Base-by-base conservation (phyloP, 2,888 invertebrate genomes). In the Cylindroiulus punctatus region DNA sequence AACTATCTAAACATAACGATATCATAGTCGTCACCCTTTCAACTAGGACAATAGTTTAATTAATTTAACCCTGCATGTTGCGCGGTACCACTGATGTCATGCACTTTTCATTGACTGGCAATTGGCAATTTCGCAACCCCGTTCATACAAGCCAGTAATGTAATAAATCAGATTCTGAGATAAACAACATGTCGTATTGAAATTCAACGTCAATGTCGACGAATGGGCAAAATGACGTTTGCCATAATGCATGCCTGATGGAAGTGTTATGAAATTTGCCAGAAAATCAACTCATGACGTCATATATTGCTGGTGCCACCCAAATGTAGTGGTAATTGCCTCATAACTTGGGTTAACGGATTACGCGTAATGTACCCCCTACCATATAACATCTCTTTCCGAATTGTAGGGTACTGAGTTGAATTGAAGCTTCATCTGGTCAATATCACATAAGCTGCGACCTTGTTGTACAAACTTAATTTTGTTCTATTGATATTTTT, bases 341-440 rank as follows among this genome's bases (percentile, higher is more conserved):
- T n/a, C n/a, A n/a, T n/a, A n/a, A n/a, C n/a, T n/a, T n/a, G n/a
- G n/a, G n/a, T n/a, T n/a, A n/a, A n/a, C n/a, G n/a, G n/a, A n/a
- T n/a, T n/a, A n/a, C n/a, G n/a, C n/a, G n/a, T n/a, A n/a, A n/a
- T n/a, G n/a, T n/a, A n/a, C n/a, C n/a, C n/a, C n/a, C n/a, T n/a
- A n/a, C n/a, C n/a, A n/a, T n/a, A n/a, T n/a, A n/a, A n/a, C n/a
- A n/a, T n/a, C n/a, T n/a, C n/a, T n/a, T n/a, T n/a, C n/a, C n/a
- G n/a, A n/a, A n/a, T n/a, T n/a, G n/a, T n/a, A n/a, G n/a, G n/a
- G n/a, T n/a, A n/a, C n/a, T n/a, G n/a, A n/a, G n/a, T n/a, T n/a
- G n/a, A n/a, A n/a, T n/a, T 22, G 81, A 32, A 22, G 81, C 76
- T 76, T 76, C 76, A 76, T 30, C 76, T 76, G 76, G 76, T 76